These are phyloP conservation scores for Camponotus fellah DNA, from an alignment of 2,888 invertebrate genomes.

Conservation along the genomic window DNA sequence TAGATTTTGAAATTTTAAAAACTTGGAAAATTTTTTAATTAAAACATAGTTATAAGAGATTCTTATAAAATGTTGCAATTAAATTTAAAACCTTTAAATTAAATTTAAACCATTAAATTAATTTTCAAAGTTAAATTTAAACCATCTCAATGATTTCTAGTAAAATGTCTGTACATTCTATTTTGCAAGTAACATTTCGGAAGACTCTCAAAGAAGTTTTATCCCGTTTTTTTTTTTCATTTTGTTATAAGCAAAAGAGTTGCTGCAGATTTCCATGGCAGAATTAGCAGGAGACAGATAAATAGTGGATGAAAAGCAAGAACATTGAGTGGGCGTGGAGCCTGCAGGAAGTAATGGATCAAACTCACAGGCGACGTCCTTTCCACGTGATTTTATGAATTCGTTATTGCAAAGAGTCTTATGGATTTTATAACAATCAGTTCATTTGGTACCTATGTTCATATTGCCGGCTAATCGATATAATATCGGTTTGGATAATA, in stretches of 20 bases:
- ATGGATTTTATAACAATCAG: conserved; percentile 71
- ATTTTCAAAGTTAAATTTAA: too few relatives aligned
- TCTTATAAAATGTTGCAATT: not conserved
- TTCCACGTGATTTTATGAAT: conserved; percentile 72
- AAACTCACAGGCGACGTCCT: conserved; percentile 77
- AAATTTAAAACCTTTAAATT: not conserved
- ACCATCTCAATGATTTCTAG: not conserved
- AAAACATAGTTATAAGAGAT: not conserved
- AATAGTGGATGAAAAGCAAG: conserved; percentile 80
- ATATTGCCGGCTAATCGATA: conserved; percentile 58
- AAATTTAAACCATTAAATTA: not conserved
- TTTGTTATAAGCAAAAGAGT: conserved; percentile 64
- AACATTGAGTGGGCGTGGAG: conserved; percentile 84
- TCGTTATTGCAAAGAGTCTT: conserved; percentile 64
- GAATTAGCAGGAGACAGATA: conserved; percentile 82
- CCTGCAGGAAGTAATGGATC: conserved; percentile 85
- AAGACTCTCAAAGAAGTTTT: conserved; percentile 7
- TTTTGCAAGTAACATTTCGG: not conserved
- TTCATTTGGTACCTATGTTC: conserved; percentile 54
- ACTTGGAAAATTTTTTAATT: not conserved
- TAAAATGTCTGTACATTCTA: too few relatives aligned
- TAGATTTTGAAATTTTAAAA: not conserved
- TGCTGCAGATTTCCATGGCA: conserved; percentile 76
- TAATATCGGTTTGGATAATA: conserved; percentile 18
- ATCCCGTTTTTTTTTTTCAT: conserved; percentile 49